Evolutionary conservation across 1,140 invertebrate species (phyloP), one percentile per base, ranked within the genome.

Genomic region (Drosophila seguyi): DNA sequence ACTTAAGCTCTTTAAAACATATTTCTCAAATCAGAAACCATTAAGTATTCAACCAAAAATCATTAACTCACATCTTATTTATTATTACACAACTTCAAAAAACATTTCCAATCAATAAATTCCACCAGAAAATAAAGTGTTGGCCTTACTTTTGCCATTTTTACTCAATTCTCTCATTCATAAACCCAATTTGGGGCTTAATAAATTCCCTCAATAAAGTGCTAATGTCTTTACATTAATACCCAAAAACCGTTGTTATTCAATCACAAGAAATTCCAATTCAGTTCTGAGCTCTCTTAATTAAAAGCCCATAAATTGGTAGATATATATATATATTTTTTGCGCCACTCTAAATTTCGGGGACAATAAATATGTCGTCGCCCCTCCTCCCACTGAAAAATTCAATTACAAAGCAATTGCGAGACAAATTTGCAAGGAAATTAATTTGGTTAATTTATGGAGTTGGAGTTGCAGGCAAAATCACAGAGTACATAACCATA

Each of bases 381-480:
- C n/a, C 42, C 50, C 48, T 16, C n/a, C 27, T 13, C 10, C 27
- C 4, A 39, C 18, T 13, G 22, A 67, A 53, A 72, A 72, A 72
- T 72, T 48, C 44, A 71, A 72, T 72, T 72, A 45, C 44, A 67
- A 67, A 22, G 41, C 62, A 48, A 69, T 67, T 67, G 38, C 36
- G 8, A 41, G 31, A 58, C 52, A 72, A 72, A 72, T 58, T 71
- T 58, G 68, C 22, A 29, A 29, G 44, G 42, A 72, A 72, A 72
- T 72, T 71, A 71, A 72, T 72, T 72, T n/a, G 29, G 16, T 8
- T 29, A 59, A 59, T 72, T 72, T 72, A 72, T 72, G 53, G 53
- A 34, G 47, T 25, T n/a, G n/a, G n/a, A n/a, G n/a, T 39, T 39
- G 61, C 42, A 47, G 47, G 47, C 38, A 16, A 69, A 69, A 67